Percentiles rank a stretch among this genome's conserved stretches.
Evolutionary conservation across 2,888 invertebrate species (phyloP).

Genomic region (Ryuthela nishihirai): DNA sequence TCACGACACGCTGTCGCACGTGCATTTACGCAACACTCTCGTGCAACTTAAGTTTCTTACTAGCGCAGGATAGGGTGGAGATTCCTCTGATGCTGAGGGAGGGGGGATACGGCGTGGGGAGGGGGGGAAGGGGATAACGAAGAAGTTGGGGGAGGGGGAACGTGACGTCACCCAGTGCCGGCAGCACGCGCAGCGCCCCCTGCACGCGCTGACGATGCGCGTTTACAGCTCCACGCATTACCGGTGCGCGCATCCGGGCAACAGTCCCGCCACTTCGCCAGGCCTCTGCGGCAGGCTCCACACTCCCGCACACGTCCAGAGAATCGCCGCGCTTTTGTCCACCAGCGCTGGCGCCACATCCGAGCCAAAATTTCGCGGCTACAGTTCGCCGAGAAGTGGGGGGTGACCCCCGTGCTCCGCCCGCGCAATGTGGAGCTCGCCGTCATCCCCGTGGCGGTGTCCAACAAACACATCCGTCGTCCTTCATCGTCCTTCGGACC

Average conservation of each 20-base stretch:
- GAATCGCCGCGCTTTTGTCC: constrained; percentile 16
- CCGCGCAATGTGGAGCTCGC: constrained; percentile 67
- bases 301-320: constrained; percentile 1
- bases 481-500: constrained; percentile 5
- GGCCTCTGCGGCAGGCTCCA: constrained; percentile 9
- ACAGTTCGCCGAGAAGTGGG: constrained; percentile 97
- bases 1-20: too few relatives aligned
- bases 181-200: constrained; percentile 21
- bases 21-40: too few relatives aligned
- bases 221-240: background rate
- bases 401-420: constrained; percentile 95
- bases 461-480: constrained; percentile 1
- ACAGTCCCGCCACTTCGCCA: constrained; percentile 12
- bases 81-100: too few relatives aligned
- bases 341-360: constrained; percentile 37
- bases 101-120: background rate
- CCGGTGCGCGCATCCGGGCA: constrained; percentile 1
- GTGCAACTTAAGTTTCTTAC: too few relatives aligned
- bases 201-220: too few relatives aligned
- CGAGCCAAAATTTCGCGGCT: constrained; percentile 90
- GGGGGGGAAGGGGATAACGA: background rate
- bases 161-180: constrained; percentile 10
- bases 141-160: background rate
- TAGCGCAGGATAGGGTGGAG: too few relatives aligned
- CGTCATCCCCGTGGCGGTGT: constrained; percentile 44